phyloP scores from a whole-genome alignment of 2,888 invertebrate genomes.

The Drosophila picticornis region DNA sequence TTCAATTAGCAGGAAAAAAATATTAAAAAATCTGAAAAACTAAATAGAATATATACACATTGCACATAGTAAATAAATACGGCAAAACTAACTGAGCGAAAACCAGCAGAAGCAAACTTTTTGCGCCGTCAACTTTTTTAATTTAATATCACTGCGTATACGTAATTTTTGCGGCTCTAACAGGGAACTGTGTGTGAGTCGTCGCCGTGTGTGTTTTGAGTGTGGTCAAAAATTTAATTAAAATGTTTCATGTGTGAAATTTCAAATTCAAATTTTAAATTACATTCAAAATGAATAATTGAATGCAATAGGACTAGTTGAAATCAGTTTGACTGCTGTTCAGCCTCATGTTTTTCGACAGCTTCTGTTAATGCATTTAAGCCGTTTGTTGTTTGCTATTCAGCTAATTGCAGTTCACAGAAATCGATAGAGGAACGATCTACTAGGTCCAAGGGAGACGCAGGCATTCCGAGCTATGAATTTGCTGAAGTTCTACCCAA shows the following conservation, averaged over 20 bases:
- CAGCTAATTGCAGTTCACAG: conserved; percentile 27
- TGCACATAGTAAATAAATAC: conserved; percentile 34
- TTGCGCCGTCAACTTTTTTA: conserved; percentile 66
- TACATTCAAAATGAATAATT: conserved; percentile 75
- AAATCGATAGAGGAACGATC: too few species aligned
- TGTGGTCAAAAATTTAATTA: conserved; percentile 72
- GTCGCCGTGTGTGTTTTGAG: conserved; percentile 12
- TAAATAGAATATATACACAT: conserved; percentile 9
- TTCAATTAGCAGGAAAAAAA: conserved; percentile 36
- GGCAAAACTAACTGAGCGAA: conserved; percentile 54
- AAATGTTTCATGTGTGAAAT: conserved; percentile 68
- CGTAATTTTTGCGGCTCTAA: conserved; percentile 74
- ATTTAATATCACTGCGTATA: conserved; percentile 75
- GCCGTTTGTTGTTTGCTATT: conserved; percentile 21
- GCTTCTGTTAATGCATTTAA: conserved; percentile 36
- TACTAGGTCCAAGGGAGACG: background rate
- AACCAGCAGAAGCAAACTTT: conserved; percentile 48
- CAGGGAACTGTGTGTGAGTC: conserved; percentile 34
- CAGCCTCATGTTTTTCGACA: conserved; percentile 47
- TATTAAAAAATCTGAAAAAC: background rate
- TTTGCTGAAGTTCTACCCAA: background rate
- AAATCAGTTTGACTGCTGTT: conserved; percentile 52
- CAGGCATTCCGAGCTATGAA: background rate
- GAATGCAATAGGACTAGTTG: conserved; percentile 55
- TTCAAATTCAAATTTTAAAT: conserved; percentile 62